These are phyloP conservation scores for Metridium senile DNA, from an alignment of 92 coral and sea anemone genomes.

Conservation along the genomic window DNA sequence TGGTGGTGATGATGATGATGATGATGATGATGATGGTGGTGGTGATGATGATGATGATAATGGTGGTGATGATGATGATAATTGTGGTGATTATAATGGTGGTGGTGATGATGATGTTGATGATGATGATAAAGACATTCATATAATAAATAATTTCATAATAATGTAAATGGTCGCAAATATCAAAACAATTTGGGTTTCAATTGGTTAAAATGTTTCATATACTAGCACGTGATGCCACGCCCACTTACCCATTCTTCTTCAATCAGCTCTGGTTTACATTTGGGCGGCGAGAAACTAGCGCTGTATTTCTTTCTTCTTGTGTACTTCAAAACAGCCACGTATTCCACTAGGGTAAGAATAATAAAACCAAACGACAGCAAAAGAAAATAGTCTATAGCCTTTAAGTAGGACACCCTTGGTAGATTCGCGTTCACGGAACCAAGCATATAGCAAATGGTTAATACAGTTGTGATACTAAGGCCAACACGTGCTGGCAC, in stretches of 20 bases:
- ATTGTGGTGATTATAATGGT: no score
- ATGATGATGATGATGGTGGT: no score
- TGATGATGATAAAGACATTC: no score
- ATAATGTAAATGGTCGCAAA: no score
- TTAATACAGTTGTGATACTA: slow-evolving; percentile 91
- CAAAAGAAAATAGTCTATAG: slow-evolving; percentile 87
- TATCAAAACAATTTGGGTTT: no score
- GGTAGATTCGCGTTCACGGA: slow-evolving; percentile 91
- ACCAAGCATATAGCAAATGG: slow-evolving; percentile 94
- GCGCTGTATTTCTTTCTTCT: slow-evolving; percentile 73
- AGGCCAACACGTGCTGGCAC: slow-evolving; percentile 97
- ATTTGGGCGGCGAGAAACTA: slow-evolving; percentile 69
- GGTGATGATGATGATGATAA: no score
- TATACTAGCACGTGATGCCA: no score
- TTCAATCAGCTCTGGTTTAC: slow-evolving; percentile 20
- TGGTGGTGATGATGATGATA: no score
- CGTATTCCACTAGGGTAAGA: slow-evolving; percentile 87
- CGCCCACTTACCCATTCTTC: slow-evolving; percentile 65
- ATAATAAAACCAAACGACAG: slow-evolving; percentile 90
- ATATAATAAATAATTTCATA: no score
- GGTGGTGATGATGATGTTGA: no score
- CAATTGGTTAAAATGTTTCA: no score
- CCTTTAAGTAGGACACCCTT: slow-evolving; percentile 92
- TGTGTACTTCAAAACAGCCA: slow-evolving; percentile 73
- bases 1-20: no score